A percentile compares a stretch with the other conserved stretches of the same genome.
Evolutionary conservation across 2,888 invertebrate genomes (phyloP).

Genomic region (Cheilosia urbana): DNA sequence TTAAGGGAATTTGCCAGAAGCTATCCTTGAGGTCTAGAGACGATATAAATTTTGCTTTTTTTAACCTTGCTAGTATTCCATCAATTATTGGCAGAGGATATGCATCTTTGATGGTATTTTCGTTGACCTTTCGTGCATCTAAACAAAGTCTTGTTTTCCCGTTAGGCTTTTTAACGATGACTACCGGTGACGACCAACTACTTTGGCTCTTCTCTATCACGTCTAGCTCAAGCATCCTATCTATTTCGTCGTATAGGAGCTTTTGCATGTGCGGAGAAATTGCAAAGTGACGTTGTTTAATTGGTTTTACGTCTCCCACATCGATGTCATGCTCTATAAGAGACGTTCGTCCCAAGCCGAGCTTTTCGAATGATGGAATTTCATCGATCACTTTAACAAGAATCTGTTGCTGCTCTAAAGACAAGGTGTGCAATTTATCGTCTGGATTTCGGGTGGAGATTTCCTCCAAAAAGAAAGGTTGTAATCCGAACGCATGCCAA

Average conservation of each 20-base stretch:
- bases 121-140: neutral
- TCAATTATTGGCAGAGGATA: too few relatives aligned
- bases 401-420: neutral
- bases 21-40: neutral
- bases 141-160: conserved; percentile 1
- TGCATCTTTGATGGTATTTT: neutral
- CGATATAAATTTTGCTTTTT: too few relatives aligned
- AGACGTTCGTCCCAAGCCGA: neutral
- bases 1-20: too few relatives aligned
- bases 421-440: neutral
- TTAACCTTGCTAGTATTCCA: neutral
- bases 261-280: neutral
- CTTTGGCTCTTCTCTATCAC: neutral
- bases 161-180: neutral
- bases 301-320: neutral
- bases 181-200: neutral
- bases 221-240: neutral
- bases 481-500: too few relatives aligned
- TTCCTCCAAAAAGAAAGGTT: neutral
- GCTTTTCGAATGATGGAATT: neutral
- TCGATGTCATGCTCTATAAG: neutral
- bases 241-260: neutral
- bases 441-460: conserved; percentile 3
- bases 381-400: neutral
- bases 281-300: neutral